Percentiles rank a stretch among this genome's conserved stretches.
Conservation (phyloP, 2,888 invertebrate species). For the Tromatobia lineatoria region DNA sequence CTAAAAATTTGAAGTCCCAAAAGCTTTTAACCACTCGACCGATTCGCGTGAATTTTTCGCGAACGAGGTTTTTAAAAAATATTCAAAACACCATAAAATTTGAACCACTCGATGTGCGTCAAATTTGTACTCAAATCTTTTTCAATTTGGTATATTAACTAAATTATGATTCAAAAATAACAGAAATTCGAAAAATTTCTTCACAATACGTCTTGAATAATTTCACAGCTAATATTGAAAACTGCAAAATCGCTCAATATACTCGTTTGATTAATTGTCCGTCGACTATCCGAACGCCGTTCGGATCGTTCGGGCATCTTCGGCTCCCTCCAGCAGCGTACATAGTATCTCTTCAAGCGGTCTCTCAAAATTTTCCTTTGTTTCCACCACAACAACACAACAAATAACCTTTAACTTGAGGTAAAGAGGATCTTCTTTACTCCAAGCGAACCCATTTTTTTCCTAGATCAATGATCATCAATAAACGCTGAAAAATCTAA, state of each 20-base stretch:
- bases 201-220: not conserved
- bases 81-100: too few relatives aligned
- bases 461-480: not conserved
- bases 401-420: not conserved
- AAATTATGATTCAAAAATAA: not conserved
- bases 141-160: too few relatives aligned
- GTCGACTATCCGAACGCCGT: slow-evolving; percentile 52
- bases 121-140: too few relatives aligned
- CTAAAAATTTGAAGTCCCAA: too few relatives aligned
- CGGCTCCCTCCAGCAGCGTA: slow-evolving; percentile 44
- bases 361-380: not conserved
- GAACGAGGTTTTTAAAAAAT: too few relatives aligned
- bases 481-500: not conserved
- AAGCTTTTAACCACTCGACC: too few relatives aligned
- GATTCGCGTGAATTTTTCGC: too few relatives aligned
- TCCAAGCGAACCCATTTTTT: not conserved
- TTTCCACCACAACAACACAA: not conserved
- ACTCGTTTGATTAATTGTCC: slow-evolving; percentile 59
- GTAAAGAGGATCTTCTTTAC: not conserved
- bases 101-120: too few relatives aligned
- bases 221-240: not conserved
- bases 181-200: slow-evolving; percentile 21
- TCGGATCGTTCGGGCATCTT: slow-evolving; percentile 53
- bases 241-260: slow-evolving; percentile 9
- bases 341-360: not conserved